Conservation (phyloP, 2,888 invertebrate genomes). For the Alloplasta piceator region DNA sequence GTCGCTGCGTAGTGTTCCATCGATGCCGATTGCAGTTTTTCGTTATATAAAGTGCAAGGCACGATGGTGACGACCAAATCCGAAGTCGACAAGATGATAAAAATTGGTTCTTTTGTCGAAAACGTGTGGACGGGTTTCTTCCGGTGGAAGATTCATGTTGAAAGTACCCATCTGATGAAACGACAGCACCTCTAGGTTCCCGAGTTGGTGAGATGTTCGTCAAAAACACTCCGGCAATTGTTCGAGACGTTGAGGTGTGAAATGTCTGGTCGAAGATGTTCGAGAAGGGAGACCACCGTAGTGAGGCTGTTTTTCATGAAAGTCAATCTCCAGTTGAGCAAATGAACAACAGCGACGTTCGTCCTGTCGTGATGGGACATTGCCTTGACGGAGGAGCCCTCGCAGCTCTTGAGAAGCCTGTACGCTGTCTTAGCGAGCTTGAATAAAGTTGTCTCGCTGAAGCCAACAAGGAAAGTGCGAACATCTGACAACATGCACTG, state of each 20-base stretch:
- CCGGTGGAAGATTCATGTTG: background rate
- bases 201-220: no score
- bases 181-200: background rate
- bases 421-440: no score
- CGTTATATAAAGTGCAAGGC: background rate
- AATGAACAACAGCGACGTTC: background rate
- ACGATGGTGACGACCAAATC: background rate
- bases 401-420: conserved; percentile 4
- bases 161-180: no score
- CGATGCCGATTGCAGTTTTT: background rate
- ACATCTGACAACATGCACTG: conserved; percentile 20
- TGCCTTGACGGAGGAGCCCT: conserved; percentile 19
- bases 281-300: no score
- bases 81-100: background rate
- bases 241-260: no score
- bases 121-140: background rate
- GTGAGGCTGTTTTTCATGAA: background rate
- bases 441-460: no score
- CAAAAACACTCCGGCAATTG: no score
- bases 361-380: background rate
- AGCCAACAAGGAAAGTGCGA: no score
- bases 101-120: background rate
- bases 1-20: conserved; percentile 54
- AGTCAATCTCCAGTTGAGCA: background rate
- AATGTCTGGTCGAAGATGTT: no score